Base-by-base conservation (phyloP, 2,113 vertebrate genomes). In the Garra rufa region DNA sequence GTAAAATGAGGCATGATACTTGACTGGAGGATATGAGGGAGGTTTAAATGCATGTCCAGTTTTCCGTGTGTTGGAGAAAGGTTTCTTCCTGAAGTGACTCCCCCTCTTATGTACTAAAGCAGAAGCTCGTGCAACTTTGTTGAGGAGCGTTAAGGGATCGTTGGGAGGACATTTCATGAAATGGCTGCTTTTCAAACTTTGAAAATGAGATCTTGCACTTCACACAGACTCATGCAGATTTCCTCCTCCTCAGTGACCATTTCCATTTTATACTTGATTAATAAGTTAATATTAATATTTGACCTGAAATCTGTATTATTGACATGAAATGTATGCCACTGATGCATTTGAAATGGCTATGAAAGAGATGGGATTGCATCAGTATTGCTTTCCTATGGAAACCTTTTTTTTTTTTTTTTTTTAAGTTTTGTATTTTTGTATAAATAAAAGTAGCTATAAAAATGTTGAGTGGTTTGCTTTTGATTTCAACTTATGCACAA, bases 381-480 rank as follows among this genome's bases (percentile, higher is more conserved):
- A 93, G 93, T 95, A 76, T 92, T 94, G 95, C 96, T 96, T 99
- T 99, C 97, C 97, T 97, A 97, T 99, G 97, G 97, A 98, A 98
- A 98, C 95, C 93, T 95, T 95, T 93, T 94, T 95, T 95, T 95
- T 93, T 95, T 93, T 95, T 95, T 93, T 94, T 95, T 95, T 95
- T 73, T 69, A 81, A 75, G 44, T 82, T 88, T 91, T 95, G 92
- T 96, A 87, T 88, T 92, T 90, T 89, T 91, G 93, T 92, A 92
- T 92, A 92, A 92, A 90, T 92, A 92, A 93, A 84, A 24, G n/a
- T 88, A 89, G 89, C 71, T 57, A 50, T 52, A 69, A 82, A 85
- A 61, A 77, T 76, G 46, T 46, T 82, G 48, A 69, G 4, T 61
- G 44, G 10, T 26, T 19, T 75, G n/a, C 9, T 30, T 75, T 75